Evolutionary conservation across 1,140 invertebrate genomes (phyloP), one percentile per base, ranked within the genome.

Genomic region (Drosophila insularis): DNA sequence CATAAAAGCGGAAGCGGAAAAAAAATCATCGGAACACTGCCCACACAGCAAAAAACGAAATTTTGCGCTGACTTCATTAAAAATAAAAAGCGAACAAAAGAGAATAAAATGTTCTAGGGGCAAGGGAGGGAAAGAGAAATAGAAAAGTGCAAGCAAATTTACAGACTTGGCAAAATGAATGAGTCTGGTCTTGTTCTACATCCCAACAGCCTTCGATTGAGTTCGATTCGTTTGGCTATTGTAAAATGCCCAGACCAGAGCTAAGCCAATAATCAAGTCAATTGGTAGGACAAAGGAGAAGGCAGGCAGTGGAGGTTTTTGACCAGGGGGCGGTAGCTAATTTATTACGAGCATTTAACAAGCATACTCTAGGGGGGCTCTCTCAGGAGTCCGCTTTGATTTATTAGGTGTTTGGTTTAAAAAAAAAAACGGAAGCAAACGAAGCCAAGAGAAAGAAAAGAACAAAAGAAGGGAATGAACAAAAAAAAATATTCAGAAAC

Each of bases 311-410:
- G 21, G 8, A 21, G 19, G 27, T 58, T 72, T 74, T 50, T 71
- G 74, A 78, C 67, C 63, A 66, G 46, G 60, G 53, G 68, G 74
- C 71, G 78, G 78, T 74, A 82, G 82, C 82, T 86, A 86, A 86
- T 86, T 87, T 86, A 86, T 86, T 86, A 86, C 82, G 82, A 86
- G 79, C 82, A 86, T 86, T 86, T 86, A 86, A 86, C 82, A 86
- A 86, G 82, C 79, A 86, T 86, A 87, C 82, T 86, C 82, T 72
- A 61, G 82, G 82, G 82, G 82, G 84, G 73, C 43, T 71, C 78
- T 61, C 68, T 77, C 68, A 73, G 66, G 64, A 78, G 82, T 77
- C 76, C 79, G 80, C 82, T 86, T 86, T 86, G 82, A 86, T 86
- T 86, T 86, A 86, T 86, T 86, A 86, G 82, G 82, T 86, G 81